Base-by-base conservation (phyloP, 2,797 vertebrate species). In the Malurus splendens region DNA sequence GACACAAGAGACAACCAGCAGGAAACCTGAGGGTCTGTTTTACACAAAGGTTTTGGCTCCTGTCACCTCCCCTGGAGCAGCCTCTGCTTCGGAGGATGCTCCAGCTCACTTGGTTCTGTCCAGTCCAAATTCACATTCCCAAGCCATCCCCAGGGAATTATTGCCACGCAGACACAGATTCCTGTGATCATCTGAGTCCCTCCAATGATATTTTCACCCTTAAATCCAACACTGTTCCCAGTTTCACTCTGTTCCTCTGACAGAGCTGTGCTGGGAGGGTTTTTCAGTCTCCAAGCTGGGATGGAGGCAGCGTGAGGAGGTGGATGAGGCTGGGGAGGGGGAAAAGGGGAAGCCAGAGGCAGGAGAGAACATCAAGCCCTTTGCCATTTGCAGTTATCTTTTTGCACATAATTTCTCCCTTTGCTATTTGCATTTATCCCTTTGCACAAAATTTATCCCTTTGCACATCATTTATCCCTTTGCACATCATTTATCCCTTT, bases 321-420 rank as follows among this genome's bases (percentile, higher is more conserved):
- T 22, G 81, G 66, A 66, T 56, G 64, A 67, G 59, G 52, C 82
- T 84, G 73, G 10, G 47, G 18, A 2, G 9, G 50, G 18, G 0
- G 4, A 77, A n/a, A 52, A 24, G 7, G 9, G 9, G 24, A 12
- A 72, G 14, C 14, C 62, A 71, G 75, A 41, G 61, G 52, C 48
- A 94, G 86, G 71, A 93, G 68, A 70, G 23, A 60, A 27, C 84
- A 80, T 42, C 24, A 61, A 27, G 60, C n/a, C 62, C 81, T 93
- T 92, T 87, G 86, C 82, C 62, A 3, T 90, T 88, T 92, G 85
- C 68, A 27, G 52, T 82, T 71, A 18, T 18, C 32, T 41, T 36
- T 60, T 52, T 30, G 42, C 32, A 67, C 4, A 41, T 6, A 9
- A 12, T 48, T 57, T 24, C 7, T 36, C 36, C 36, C 36, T 41